Conservation (phyloP, 2,113 vertebrate genomes). For the Halichoerus grypus region DNA sequence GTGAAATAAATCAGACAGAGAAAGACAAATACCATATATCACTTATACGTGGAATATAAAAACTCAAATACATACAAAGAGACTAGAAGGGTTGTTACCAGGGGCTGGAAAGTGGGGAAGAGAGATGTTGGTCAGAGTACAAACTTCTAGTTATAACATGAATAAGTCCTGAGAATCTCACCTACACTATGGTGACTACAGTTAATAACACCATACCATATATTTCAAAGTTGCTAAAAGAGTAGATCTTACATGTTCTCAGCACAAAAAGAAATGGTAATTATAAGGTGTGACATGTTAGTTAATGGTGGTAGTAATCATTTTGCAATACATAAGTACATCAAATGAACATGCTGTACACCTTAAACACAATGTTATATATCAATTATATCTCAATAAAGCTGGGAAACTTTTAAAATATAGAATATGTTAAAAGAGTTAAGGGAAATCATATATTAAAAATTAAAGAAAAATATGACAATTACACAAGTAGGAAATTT, state of each 20-base stretch:
- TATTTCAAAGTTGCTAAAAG: neutral
- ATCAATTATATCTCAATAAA: neutral
- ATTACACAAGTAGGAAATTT: neutral
- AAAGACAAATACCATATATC: neutral
- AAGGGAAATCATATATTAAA: neutral
- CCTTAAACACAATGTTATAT: neutral
- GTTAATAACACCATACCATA: neutral
- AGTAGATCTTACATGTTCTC: neutral
- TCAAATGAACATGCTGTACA: neutral
- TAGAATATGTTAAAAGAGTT: conserved; percentile 1
- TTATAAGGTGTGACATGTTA: neutral
- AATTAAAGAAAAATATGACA: neutral
- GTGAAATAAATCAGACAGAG: neutral
- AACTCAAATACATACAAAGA: neutral
- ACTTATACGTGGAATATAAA: neutral
- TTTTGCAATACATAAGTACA: neutral
- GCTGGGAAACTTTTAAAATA: neutral
- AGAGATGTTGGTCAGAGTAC: neutral
- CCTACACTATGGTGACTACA: neutral
- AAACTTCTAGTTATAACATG: neutral
- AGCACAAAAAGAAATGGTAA: neutral
- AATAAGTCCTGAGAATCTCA: neutral
- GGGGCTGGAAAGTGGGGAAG: neutral
- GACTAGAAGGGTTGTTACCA: neutral
- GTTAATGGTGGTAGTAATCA: neutral